Conservation (phyloP, 2,888 invertebrate genomes). For the Aporophyla lueneburgensis region DNA sequence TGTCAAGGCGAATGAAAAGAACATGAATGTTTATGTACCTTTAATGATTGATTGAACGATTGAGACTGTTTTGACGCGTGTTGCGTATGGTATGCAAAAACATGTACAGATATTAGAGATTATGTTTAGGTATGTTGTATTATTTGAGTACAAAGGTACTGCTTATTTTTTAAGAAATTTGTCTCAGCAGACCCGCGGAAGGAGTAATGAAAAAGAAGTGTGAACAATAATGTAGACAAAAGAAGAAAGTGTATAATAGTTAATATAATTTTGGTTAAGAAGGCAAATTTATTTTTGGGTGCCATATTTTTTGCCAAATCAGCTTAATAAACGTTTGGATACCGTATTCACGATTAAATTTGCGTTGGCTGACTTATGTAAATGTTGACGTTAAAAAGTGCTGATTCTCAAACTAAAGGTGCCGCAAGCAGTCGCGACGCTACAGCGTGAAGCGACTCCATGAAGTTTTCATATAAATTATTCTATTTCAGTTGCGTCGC, state of each 20-base stretch:
- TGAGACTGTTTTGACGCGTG: constrained; percentile 40
- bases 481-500: too few relatives aligned
- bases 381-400: background rate
- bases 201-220: background rate
- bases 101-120: background rate
- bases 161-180: background rate
- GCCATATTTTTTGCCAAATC: background rate
- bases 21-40: constrained; percentile 22
- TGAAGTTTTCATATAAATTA: too few relatives aligned
- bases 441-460: too few relatives aligned
- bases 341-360: background rate
- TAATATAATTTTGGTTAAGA: background rate
- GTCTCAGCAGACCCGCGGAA: background rate
- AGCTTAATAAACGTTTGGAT: background rate
- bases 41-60: constrained; percentile 47
- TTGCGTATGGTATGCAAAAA: constrained; percentile 28
- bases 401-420: too few relatives aligned
- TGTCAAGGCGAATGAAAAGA: constrained; percentile 54
- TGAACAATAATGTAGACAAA: background rate
- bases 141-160: background rate
- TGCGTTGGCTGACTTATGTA: background rate
- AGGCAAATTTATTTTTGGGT: too few relatives aligned
- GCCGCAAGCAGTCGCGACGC: too few relatives aligned
- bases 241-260: background rate
- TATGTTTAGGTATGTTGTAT: background rate